phyloP scores from a whole-genome alignment of 64 coral and sea anemone genomes.

The Catalaphyllia jardinei region DNA sequence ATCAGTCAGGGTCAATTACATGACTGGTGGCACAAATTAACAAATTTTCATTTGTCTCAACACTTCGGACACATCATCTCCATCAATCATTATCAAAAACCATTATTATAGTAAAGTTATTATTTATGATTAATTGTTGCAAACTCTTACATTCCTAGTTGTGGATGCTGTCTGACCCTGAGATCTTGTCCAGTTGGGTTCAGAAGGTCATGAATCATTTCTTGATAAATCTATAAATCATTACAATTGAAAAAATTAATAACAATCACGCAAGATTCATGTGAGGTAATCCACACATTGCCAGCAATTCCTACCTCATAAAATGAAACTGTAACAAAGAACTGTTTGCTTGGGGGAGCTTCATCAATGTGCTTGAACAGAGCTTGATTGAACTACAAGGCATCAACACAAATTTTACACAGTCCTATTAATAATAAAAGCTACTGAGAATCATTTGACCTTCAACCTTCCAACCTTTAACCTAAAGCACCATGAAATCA shows the following conservation, averaged over 20 bases:
- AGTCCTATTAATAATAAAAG: too few relatives aligned
- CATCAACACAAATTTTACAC: background rate
- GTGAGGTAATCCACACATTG: background rate
- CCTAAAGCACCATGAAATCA: too few relatives aligned
- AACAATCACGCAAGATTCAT: background rate
- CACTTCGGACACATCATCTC: too few relatives aligned
- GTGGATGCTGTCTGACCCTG: conserved; percentile 91
- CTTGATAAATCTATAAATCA: conserved; percentile 82
- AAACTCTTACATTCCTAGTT: conserved; percentile 88
- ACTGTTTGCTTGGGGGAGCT: conserved; percentile 91
- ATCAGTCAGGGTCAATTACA: too few relatives aligned
- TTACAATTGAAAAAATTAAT: background rate
- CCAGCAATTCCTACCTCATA: conserved; percentile 70
- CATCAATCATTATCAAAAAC: background rate
- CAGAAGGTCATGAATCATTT: conserved; percentile 88
- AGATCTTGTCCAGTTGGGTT: conserved; percentile 96
- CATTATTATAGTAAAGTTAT: background rate
- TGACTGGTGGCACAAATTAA: too few relatives aligned
- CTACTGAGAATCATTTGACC: too few relatives aligned
- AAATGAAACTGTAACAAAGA: conserved; percentile 96
- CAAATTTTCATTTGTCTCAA: too few relatives aligned
- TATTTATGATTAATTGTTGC: background rate
- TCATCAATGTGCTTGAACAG: conserved; percentile 93
- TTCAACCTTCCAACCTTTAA: too few relatives aligned
- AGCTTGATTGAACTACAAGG: conserved; percentile 76